Conservation (phyloP, 1,140 invertebrate species). For the Cydia amplana region DNA sequence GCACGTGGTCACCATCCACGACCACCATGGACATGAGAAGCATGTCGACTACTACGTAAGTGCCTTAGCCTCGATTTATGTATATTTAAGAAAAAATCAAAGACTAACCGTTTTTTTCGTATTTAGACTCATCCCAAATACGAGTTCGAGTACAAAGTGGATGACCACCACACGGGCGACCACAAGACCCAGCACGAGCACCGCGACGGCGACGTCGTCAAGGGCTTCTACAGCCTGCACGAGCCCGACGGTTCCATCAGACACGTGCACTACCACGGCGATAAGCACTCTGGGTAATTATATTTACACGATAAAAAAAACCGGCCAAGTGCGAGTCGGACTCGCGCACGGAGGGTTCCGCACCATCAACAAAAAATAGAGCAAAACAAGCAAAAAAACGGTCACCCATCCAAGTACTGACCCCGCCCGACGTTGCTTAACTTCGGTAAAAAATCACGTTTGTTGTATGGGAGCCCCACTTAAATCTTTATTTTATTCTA, state of each 20-base stretch:
- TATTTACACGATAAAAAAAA: no score
- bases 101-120: no score
- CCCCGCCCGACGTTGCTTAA: no score
- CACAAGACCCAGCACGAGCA: conserved; percentile 11
- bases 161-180: conserved; percentile 11
- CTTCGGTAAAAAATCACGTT: no score
- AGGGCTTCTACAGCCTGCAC: conserved; percentile 59
- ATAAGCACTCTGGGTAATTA: conserved; percentile 36
- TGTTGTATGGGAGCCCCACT: no score
- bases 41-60: conserved; percentile 42
- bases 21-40: conserved; percentile 37
- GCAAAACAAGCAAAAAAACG: no score
- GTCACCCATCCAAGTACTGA: no score
- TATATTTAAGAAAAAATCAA: no score
- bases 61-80: conserved; percentile 46
- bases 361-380: no score
- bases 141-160: conserved; percentile 58
- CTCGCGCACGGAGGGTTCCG: no score
- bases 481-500: no score
- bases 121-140: conserved; percentile 57
- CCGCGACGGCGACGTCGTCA: conserved; percentile 52
- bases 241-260: conserved; percentile 56
- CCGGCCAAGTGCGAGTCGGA: no score
- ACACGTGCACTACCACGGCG: conserved; percentile 56
- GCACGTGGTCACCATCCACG: conserved; percentile 44